Percentiles rank a stretch among this genome's conserved stretches.
phyloP scores from a whole-genome alignment of 2,113 vertebrate species.

The Crotalus viridis region DNA sequence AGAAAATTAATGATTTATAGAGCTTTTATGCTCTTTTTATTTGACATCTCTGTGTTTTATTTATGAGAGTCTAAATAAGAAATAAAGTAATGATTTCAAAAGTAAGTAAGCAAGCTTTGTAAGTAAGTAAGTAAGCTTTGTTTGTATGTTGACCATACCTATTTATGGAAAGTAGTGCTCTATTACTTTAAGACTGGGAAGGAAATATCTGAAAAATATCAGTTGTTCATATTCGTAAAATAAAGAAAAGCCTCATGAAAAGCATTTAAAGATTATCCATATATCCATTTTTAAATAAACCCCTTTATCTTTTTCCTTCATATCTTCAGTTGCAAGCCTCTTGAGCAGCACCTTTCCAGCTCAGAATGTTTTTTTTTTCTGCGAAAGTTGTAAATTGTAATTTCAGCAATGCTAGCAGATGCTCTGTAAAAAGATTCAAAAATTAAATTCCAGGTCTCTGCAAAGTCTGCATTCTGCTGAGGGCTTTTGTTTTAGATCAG shows the following conservation, averaged over 20 bases:
- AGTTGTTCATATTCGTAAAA: not conserved
- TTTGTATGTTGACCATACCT: not conserved
- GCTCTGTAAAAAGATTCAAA: not conserved
- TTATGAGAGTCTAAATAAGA: not conserved
- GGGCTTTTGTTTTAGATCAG: not conserved
- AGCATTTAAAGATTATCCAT: not conserved
- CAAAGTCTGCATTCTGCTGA: not conserved
- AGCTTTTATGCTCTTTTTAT: not conserved
- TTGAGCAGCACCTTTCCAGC: not conserved
- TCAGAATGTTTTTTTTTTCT: not conserved
- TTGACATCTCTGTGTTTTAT: not conserved
- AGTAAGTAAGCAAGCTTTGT: not conserved
- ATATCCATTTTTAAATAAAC: not conserved
- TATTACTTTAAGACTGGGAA: not conserved
- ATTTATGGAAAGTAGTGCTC: not conserved
- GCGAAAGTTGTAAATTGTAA: not conserved
- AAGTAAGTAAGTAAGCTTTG: not conserved
- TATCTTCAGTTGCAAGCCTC: not conserved
- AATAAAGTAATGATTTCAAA: not conserved
- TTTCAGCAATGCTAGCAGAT: not conserved
- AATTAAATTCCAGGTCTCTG: not conserved
- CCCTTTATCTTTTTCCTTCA: not conserved
- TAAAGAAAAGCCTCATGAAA: not conserved
- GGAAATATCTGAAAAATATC: not conserved
- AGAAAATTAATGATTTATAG: not conserved